phyloP scores from a whole-genome alignment of 2,113 vertebrate genomes.

The Falcunculus frontatus region DNA sequence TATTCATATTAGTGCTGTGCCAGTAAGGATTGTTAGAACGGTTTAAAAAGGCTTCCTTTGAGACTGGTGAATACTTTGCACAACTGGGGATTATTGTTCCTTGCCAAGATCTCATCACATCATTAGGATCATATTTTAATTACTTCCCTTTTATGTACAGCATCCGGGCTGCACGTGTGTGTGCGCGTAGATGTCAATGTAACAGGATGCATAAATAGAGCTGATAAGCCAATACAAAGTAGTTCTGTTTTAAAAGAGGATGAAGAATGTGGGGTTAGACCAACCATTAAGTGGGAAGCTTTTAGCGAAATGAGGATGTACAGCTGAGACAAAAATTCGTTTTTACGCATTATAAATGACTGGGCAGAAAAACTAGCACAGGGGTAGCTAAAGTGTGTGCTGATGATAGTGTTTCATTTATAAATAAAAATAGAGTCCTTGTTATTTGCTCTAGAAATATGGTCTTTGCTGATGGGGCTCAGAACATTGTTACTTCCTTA shows the following conservation, averaged over 20 bases:
- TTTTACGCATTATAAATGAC: neutral
- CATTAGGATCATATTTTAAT: neutral
- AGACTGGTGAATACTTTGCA: neutral
- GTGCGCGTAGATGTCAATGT: neutral
- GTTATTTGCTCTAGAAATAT: neutral
- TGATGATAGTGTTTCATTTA: neutral
- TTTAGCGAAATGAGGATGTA: neutral
- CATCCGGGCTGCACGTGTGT: neutral
- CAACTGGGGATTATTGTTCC: neutral
- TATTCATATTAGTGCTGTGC: neutral
- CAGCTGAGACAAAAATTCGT: neutral
- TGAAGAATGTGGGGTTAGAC: neutral
- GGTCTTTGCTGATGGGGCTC: neutral
- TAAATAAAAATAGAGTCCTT: neutral
- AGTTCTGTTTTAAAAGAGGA: neutral
- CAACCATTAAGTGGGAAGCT: neutral
- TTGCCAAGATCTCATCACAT: neutral
- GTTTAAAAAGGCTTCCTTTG: constrained; percentile 26
- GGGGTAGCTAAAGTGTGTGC: neutral
- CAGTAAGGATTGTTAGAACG: neutral
- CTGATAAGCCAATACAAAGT: neutral
- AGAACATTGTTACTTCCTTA: neutral
- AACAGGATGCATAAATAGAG: neutral
- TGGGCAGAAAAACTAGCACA: neutral
- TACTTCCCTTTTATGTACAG: neutral